Evolutionary conservation across 2,797 vertebrate genomes (phyloP).

Genomic region (Amniataba percoides): DNA sequence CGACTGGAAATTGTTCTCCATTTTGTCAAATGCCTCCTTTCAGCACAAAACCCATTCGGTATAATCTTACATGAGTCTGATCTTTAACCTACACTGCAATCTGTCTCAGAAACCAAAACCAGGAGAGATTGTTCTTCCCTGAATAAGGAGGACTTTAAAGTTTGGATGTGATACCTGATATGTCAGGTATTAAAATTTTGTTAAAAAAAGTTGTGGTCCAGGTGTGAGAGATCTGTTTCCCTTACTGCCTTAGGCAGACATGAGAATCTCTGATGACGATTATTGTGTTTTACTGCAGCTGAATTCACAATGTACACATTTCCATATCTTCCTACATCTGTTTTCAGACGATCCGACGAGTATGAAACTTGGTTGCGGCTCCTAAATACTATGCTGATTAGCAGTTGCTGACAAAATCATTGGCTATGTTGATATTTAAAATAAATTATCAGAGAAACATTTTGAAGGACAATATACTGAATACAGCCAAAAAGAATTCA

Average conservation of each 20-base stretch:
- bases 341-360: background rate
- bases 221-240: background rate
- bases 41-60: conserved; percentile 16
- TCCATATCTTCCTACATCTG: background rate
- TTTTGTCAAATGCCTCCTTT: background rate
- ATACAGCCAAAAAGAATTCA: background rate
- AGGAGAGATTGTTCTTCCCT: background rate
- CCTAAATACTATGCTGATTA: background rate
- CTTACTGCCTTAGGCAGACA: background rate
- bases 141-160: background rate
- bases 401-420: background rate
- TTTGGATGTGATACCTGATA: background rate
- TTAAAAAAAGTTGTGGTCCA: background rate
- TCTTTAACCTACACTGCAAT: conserved; percentile 3
- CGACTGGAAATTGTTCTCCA: background rate
- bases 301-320: background rate
- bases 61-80: conserved; percentile 23
- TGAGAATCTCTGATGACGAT: conserved; percentile 2
- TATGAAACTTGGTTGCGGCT: background rate
- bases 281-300: no score
- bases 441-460: background rate
- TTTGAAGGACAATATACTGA: background rate
- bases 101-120: background rate
- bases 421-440: background rate
- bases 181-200: background rate